These are phyloP conservation scores for Epirrita christyi DNA, from an alignment of 2,888 invertebrate genomes.

Conservation along the genomic window DNA sequence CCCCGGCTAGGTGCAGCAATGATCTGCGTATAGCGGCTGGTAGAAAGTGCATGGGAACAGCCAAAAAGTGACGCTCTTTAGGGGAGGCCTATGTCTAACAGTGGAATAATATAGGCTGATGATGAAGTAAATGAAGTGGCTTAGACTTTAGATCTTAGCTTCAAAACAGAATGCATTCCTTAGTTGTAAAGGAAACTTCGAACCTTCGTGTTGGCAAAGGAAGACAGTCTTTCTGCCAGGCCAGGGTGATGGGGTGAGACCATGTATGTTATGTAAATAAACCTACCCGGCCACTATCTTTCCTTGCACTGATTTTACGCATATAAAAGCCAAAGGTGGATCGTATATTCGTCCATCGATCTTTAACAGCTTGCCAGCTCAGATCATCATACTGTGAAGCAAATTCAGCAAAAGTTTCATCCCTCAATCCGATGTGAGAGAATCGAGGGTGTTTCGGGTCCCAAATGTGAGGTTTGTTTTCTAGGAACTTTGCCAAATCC, in stretches of 20 bases:
- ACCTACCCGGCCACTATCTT: slow-evolving; percentile 57
- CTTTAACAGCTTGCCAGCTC: slow-evolving; percentile 74
- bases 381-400: slow-evolving; percentile 72
- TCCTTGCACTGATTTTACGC: slow-evolving; percentile 66
- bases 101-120: too few relatives aligned
- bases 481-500: slow-evolving; percentile 71
- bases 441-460: slow-evolving; percentile 75
- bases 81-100: too few relatives aligned
- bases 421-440: slow-evolving; percentile 63
- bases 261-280: not conserved
- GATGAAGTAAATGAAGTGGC: too few relatives aligned
- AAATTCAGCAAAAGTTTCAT: slow-evolving; percentile 71
- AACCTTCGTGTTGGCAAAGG: not conserved
- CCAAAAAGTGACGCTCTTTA: too few relatives aligned
- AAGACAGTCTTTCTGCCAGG: not conserved
- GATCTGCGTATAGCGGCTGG: too few relatives aligned
- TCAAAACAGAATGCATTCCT: too few relatives aligned
- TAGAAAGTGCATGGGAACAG: too few relatives aligned
- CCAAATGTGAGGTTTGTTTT: slow-evolving; percentile 72
- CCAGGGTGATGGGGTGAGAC: not conserved
- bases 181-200: too few relatives aligned
- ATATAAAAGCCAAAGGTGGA: slow-evolving; percentile 75
- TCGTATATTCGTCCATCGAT: slow-evolving; percentile 78
- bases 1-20: too few relatives aligned
- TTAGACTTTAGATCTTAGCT: too few relatives aligned